Base-by-base conservation (phyloP, 1,140 invertebrate genomes). In the Neodiprion pinetum region DNA sequence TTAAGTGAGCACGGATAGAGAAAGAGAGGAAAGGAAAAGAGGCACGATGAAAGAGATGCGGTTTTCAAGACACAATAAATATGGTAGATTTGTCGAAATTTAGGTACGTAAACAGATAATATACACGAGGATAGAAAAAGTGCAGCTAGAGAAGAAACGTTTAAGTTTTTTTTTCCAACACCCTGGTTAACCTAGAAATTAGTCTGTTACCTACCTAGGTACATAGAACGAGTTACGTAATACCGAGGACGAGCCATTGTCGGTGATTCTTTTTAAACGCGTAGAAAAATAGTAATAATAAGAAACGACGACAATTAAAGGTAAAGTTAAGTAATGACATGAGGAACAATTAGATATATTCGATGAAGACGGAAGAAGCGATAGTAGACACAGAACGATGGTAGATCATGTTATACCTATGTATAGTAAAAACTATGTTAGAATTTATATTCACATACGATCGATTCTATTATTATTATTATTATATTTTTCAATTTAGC, bases 371-470 rank as follows among this genome's bases (percentile, higher is more conserved):
- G 65, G 61, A n/a, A 40, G 28, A 40, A 40, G 28, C 28, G 28
- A 40, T 40, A 40, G 28, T 40, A 40, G 28, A 40, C 1, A 40
- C 28, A 40, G 28, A 40, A 40, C 28, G 28, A 40, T 40, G 28
- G 5, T 40, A 40, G 5, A 40, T 40, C 28, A 40, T 40, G 28
- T 40, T 40, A 40, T 40, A 40, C 28, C 28, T 40, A 40, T 87
- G 85, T 87, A 87, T 83, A 87, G 84, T 87, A 82, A 84, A 85
- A 81, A 81, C 84, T 81, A 81, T 83, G 84, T 81, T 80, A 78
- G 78, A 79, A 84, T 81, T 81, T 80, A 83, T 79, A 80, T 80
- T 80, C 75, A 81, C 77, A 14, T 61, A 61, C n/a, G 11, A 61
- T 61, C n/a, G n/a, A 61, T 61, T 80, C 78, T 81, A 82, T 82